Evolutionary conservation across 2,888 invertebrate species (phyloP), one percentile per base, ranked within the genome.

Genomic region (Agriotes lineatus): DNA sequence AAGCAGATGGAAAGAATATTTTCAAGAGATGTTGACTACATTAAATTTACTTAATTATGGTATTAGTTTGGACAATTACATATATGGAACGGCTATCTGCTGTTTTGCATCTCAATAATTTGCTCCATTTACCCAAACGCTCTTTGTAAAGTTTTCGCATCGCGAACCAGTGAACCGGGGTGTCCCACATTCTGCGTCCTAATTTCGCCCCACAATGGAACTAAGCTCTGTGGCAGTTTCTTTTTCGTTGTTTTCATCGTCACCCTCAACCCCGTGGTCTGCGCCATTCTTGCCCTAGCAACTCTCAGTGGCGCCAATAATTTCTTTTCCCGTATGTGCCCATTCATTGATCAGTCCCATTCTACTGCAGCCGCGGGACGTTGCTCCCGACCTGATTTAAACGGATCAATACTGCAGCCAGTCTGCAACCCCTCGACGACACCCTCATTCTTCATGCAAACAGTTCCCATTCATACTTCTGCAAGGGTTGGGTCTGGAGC

Each of bases 281-380:
- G 45, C 45, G 9, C n/a, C 45, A 19, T 20, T 10, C n/a, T n/a
- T 16, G 7, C 22, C 10, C 10, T 12, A n/a, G 9, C 48, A 16
- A 7, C 30, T 16, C 20, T 10, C 37, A 10, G 14, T 12, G 35
- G 35, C 33, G 35, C 25, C 33, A 35, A 52, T 25, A n/a, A n/a
- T n/a, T 6, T 7, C 10, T 52, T 18, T 14, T 9, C 14, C 33
- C 16, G 12, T 10, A n/a, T 52, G 33, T 9, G 20, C 44, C 42
- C 71, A 71, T 73, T 71, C 73, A 73, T 73, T 73, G 73, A 73
- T 73, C 69, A 73, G 25, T 2, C 72, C 71, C 73, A 69, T 71
- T 73, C 69, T 73, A 33, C 25, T 69, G 69, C 71, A 71, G 71
- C 37, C 61, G 62, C 65, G 61, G 72, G 67, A 20, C 65, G 30